phyloP scores from a whole-genome alignment of 2,797 vertebrate species.

The Sebastolobus altivelis region DNA sequence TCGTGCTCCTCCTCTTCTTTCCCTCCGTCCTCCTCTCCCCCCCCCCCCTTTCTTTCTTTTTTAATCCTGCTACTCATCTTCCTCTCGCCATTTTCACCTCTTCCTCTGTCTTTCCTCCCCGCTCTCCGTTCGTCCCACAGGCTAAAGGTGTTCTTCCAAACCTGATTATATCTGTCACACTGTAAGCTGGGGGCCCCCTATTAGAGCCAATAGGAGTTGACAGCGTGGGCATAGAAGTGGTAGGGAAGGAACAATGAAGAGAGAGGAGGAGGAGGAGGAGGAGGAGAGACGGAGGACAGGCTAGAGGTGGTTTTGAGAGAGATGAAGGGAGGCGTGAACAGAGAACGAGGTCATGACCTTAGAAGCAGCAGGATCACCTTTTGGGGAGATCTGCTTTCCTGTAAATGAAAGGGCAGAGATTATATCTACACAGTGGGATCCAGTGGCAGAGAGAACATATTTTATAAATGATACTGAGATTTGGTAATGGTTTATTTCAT shows the following conservation, averaged over 20 bases:
- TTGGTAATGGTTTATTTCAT: not conserved
- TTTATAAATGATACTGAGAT: not conserved
- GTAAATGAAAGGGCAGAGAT: conserved; percentile 26
- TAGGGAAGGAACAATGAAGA: conserved; percentile 1
- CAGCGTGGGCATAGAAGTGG: conserved; percentile 15
- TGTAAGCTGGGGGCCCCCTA: conserved; percentile 18
- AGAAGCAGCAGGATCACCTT: not conserved
- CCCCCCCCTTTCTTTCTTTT: not conserved
- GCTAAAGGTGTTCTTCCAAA: conserved; percentile 24
- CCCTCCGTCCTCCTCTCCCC: not conserved
- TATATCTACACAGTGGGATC: not conserved
- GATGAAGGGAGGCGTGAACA: not conserved
- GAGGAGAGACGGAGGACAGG: not conserved
- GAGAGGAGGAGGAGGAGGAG: not conserved
- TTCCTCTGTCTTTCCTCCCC: not conserved
- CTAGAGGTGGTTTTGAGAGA: not conserved
- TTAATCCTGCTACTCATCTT: conserved; percentile 13
- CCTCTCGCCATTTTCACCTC: not conserved
- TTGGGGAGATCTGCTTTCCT: not conserved
- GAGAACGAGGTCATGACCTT: not conserved
- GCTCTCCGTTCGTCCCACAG: not conserved
- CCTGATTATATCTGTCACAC: conserved; percentile 50
- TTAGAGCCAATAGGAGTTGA: conserved; percentile 45
- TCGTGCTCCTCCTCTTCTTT: not conserved
- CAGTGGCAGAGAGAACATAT: not conserved